These are phyloP conservation scores for Turdus rufiventris DNA, from an alignment of 2,113 vertebrate species.

Conservation along the genomic window DNA sequence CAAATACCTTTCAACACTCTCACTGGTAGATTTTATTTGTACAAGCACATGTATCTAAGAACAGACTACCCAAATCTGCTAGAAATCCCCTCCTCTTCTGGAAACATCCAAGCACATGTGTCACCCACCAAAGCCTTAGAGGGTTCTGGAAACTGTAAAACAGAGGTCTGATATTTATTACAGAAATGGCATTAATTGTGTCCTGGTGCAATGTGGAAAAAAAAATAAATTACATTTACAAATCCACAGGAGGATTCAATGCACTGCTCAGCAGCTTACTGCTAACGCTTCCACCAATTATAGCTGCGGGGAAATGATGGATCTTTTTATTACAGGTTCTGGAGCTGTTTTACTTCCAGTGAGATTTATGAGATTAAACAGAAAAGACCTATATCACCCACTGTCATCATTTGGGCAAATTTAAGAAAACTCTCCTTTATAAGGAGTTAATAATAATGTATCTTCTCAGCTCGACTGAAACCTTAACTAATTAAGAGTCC, in stretches of 20 bases:
- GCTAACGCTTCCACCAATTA: constrained; percentile 34
- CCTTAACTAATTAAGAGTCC: background rate
- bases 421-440: background rate
- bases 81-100: background rate
- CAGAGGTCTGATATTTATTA: background rate
- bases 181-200: constrained; percentile 26
- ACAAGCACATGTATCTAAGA: background rate
- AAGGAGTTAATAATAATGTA: background rate
- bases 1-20: background rate
- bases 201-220: background rate
- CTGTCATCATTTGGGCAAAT: background rate
- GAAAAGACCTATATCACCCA: constrained; percentile 16
- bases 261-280: background rate
- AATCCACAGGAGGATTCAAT: constrained; percentile 13
- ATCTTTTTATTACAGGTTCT: constrained; percentile 57
- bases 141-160: background rate
- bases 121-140: background rate
- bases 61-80: background rate
- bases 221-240: constrained; percentile 21
- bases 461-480: background rate
- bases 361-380: constrained; percentile 53
- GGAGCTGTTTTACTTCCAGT: constrained; percentile 43
- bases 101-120: background rate
- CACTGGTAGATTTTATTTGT: background rate
- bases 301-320: constrained; percentile 45